A percentile compares a stretch with the other conserved stretches of the same genome.
Evolutionary conservation across 2,797 vertebrate species (phyloP).

Genomic region (Takifugu ocellatus): DNA sequence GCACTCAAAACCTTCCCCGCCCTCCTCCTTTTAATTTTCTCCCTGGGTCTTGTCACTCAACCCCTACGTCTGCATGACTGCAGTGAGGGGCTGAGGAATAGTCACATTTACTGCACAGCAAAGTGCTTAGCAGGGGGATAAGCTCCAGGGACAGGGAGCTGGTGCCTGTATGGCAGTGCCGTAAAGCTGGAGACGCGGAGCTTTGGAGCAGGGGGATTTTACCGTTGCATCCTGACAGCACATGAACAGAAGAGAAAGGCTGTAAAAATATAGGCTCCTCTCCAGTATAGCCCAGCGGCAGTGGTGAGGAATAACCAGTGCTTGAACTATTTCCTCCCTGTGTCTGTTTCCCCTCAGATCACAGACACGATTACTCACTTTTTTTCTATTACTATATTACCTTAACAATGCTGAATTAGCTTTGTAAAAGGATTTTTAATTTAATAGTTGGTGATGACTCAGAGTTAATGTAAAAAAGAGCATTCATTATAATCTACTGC

Average conservation of each 20-base stretch:
- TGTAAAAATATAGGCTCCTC: no score
- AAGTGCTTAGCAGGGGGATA: conserved; percentile 38
- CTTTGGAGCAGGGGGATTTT: conserved; percentile 49
- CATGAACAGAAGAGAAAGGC: conserved; percentile 10
- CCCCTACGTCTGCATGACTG: conserved; percentile 40
- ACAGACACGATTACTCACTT: not conserved
- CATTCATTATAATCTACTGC: not conserved
- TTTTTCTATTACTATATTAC: no score
- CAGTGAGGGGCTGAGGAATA: conserved; percentile 51
- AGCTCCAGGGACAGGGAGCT: conserved; percentile 32
- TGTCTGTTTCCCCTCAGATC: not conserved
- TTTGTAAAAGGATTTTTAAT: no score
- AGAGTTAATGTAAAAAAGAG: no score
- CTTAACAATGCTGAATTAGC: no score
- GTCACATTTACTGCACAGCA: conserved; percentile 43
- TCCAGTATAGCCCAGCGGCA: no score
- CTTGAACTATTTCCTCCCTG: not conserved
- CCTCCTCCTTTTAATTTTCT: conserved; percentile 55
- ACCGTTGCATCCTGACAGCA: conserved; percentile 25
- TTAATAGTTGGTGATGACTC: no score
- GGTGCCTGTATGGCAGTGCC: conserved; percentile 43
- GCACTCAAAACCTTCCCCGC: conserved; percentile 8
- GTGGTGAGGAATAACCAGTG: no score
- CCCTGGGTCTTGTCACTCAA: conserved; percentile 37
- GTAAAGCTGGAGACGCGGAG: conserved; percentile 63